These are phyloP conservation scores for Sebastolobus alascanus DNA, from an alignment of 2,797 vertebrate genomes.

Conservation along the genomic window DNA sequence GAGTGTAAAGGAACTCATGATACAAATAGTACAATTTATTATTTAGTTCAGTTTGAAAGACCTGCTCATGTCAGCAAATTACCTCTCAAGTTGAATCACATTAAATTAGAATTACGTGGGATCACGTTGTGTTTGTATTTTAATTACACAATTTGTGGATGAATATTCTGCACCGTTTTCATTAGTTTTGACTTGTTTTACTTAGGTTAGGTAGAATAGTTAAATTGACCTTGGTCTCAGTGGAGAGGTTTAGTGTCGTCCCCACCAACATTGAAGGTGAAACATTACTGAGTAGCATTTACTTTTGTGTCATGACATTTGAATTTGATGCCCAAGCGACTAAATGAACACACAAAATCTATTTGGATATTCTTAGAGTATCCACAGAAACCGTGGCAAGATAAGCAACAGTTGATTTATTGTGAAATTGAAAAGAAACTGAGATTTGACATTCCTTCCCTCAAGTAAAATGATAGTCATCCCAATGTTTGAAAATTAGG, in stretches of 20 bases:
- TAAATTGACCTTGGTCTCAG: slow-evolving; percentile 6
- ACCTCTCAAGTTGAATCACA: background rate
- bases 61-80: slow-evolving; percentile 4
- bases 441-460: slow-evolving; percentile 55
- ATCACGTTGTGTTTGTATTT: slow-evolving; percentile 22
- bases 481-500: slow-evolving; percentile 45
- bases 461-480: slow-evolving; percentile 28
- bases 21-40: slow-evolving; percentile 23
- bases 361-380: slow-evolving; percentile 10
- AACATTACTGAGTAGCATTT: slow-evolving; percentile 5
- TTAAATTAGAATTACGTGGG: background rate
- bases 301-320: slow-evolving; percentile 25
- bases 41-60: slow-evolving; percentile 18
- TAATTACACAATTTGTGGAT: background rate
- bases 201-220: background rate
- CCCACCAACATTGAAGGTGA: background rate
- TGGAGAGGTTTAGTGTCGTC: slow-evolving; percentile 17
- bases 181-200: background rate
- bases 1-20: slow-evolving; percentile 57
- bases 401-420: slow-evolving; percentile 49
- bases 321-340: slow-evolving; percentile 7
- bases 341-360: slow-evolving; percentile 10
- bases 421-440: slow-evolving; percentile 64
- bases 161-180: background rate
- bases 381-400: slow-evolving; percentile 27